A percentile compares a stretch with the other conserved stretches of the same genome.
Conservation (phyloP, 2,888 invertebrate species). For the Carterocephalus palaemon region DNA sequence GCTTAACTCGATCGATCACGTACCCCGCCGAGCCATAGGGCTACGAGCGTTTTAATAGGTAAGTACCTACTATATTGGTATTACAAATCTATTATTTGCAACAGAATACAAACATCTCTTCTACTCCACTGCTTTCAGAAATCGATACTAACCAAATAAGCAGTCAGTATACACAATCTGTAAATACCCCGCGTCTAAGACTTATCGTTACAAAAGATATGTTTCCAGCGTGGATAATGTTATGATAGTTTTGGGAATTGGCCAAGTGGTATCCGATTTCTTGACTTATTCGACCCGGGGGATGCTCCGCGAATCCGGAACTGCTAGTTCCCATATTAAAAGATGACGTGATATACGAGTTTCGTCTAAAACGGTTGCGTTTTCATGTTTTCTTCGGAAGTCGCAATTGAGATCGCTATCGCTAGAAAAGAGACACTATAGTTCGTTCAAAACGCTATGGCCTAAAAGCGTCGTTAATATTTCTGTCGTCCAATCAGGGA, state of each 20-base stretch:
- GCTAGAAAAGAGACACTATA: no score
- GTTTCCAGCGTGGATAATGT: constrained; percentile 44
- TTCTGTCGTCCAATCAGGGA: no score
- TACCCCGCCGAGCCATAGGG: no score
- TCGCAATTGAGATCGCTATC: no score
- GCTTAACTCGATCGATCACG: no score
- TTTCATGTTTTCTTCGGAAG: constrained; percentile 16
- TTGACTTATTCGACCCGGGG: constrained; percentile 70
- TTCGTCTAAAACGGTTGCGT: constrained; percentile 8
- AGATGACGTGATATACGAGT: constrained; percentile 23
- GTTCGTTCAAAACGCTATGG: no score
- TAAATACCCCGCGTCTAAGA: constrained; percentile 16
- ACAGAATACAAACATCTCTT: no score
- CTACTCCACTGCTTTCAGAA: constrained; percentile 6
- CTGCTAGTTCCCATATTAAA: constrained; percentile 31
- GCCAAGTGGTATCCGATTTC: constrained; percentile 53
- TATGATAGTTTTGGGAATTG: constrained; percentile 72
- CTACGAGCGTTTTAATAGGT: no score
- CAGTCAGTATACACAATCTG: constrained; percentile 8
- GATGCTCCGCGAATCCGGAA: constrained; percentile 40
- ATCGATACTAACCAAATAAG: constrained; percentile 18
- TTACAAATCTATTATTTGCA: no score
- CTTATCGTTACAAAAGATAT: constrained; percentile 27
- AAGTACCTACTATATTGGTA: no score
- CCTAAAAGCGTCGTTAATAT: no score